Conservation (phyloP, 2,113 vertebrate species). For the Gambusia affinis region DNA sequence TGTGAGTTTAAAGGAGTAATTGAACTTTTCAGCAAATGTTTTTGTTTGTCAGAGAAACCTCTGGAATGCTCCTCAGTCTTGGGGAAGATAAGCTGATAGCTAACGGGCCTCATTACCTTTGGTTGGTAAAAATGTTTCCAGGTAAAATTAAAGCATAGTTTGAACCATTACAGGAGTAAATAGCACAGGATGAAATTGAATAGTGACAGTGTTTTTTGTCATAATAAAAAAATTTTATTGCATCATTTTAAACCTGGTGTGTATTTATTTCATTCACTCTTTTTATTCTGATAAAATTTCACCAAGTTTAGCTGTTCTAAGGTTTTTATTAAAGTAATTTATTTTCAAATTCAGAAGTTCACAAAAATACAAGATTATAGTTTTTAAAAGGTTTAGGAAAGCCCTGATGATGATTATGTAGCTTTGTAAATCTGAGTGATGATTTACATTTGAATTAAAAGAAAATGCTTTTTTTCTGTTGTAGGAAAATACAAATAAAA, state of each 20-base stretch:
- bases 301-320: too few species aligned
- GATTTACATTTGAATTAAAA: too few species aligned
- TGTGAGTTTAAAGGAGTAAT: constrained; percentile 26
- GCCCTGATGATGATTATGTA: too few species aligned
- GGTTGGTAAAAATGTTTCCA: constrained; percentile 38
- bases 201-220: constrained; percentile 67
- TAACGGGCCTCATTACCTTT: constrained; percentile 40
- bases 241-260: constrained; percentile 45
- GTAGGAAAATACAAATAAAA: too few species aligned
- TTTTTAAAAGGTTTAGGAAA: too few species aligned
- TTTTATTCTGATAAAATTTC: too few species aligned
- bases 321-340: neutral
- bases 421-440: too few species aligned
- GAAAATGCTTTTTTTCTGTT: too few species aligned
- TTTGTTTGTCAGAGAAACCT: neutral
- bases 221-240: constrained; percentile 69
- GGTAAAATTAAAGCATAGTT: constrained; percentile 34
- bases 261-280: neutral
- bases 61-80: neutral
- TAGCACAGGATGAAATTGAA: constrained; percentile 18
- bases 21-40: neutral
- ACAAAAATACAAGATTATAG: neutral
- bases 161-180: constrained; percentile 27
- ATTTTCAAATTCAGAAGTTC: neutral
- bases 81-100: neutral